These are phyloP conservation scores for Lithophane leautieri DNA, from an alignment of 2,888 invertebrate species.

Conservation along the genomic window DNA sequence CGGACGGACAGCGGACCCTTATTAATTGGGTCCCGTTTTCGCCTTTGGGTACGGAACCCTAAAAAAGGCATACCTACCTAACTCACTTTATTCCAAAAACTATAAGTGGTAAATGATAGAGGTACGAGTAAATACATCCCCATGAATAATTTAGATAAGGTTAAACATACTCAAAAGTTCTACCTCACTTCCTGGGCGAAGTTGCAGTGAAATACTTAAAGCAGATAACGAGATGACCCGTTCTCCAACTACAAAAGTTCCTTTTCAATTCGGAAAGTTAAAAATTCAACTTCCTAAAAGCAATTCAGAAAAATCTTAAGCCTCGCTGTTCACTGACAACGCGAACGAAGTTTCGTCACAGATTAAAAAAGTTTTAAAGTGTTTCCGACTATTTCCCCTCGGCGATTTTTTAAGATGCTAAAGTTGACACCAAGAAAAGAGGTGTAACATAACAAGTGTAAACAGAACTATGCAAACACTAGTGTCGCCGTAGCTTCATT, in stretches of 20 bases:
- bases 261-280: constrained; percentile 72
- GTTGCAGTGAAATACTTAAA: constrained; percentile 66
- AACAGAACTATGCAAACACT: constrained; percentile 27
- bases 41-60: too few relatives aligned
- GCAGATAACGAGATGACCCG: constrained; percentile 68
- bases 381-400: constrained; percentile 68
- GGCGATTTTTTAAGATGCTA: constrained; percentile 51
- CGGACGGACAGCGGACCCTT: too few relatives aligned
- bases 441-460: constrained; percentile 37
- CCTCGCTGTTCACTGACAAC: constrained; percentile 67
- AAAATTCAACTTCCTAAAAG: constrained; percentile 73
- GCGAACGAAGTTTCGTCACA: constrained; percentile 72
- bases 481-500: constrained; percentile 50
- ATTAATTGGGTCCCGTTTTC: too few relatives aligned
- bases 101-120: constrained; percentile 9
- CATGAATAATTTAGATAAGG: constrained; percentile 17
- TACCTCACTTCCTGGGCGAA: constrained; percentile 45
- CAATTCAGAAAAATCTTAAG: constrained; percentile 74
- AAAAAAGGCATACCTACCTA: constrained; percentile 12
- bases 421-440: constrained; percentile 37
- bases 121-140: neutral
- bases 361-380: constrained; percentile 79
- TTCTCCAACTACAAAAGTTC: constrained; percentile 66
- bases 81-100: constrained; percentile 27
- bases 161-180: constrained; percentile 34